Evolutionary conservation across 2,888 invertebrate species (phyloP), one percentile per base, ranked within the genome.

Genomic region (Ephialtes manifestator): DNA sequence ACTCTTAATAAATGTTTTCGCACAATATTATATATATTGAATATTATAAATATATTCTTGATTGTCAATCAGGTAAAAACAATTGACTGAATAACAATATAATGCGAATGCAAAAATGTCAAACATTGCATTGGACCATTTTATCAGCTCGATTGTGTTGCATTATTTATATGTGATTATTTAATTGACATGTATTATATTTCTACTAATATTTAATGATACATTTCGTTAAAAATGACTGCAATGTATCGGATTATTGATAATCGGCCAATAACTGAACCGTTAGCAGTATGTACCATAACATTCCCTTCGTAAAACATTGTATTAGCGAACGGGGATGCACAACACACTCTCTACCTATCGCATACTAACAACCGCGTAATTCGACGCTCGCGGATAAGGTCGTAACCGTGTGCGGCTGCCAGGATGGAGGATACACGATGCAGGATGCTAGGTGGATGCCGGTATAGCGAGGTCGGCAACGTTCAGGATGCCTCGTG

Each of bases 301-400:
- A 31, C 51, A 35, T 53, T 65, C 39, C 28, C 35, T 72, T 82
- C 78, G 72, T 72, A 82, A 87, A 87, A 79, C 65, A 76, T 55
- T 46, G 65, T 58, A 63, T 88, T 80, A 82, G 71, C 60, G 24
- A 72, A 77, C 72, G 65, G 24, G 39, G 55, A 48, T 77, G 24
- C 65, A 28, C 46, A 71, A 80, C 60, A 84, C 65, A 83, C 79
- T 43, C 71, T 53, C 46, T 55, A 55, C 55, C 79, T 87, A 87
- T 85, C 85, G 87, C 85, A 84, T 76, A 81, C 83, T 87, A 88
- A 88, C 88, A 83, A 86, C 86, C 81, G 71, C 85, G 89, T 90
- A 90, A 90, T 90, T 90, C 88, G 89, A 89, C 82, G 88, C 87
- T 85, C 83, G 84, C 46, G 76, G 85, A 86, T 87, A 88, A 88